phyloP scores from a whole-genome alignment of 2,797 vertebrate species.

The Cirrhinus mrigala region DNA sequence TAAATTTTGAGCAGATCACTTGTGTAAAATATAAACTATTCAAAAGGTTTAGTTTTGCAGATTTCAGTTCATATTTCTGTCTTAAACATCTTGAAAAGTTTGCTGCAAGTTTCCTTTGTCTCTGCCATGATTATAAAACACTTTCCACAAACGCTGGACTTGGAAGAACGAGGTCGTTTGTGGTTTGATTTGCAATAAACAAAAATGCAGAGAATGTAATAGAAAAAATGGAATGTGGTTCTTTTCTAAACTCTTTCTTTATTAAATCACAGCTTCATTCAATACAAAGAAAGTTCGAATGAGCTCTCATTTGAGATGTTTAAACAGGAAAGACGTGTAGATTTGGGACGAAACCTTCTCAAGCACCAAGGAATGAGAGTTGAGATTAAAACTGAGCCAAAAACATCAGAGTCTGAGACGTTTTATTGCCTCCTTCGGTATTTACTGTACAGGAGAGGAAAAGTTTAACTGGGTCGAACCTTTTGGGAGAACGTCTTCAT shows the following conservation, averaged over 20 bases:
- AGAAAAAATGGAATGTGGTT: slow-evolving; percentile 31
- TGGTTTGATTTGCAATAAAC: slow-evolving; percentile 55
- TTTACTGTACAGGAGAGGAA: background rate
- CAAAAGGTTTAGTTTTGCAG: background rate
- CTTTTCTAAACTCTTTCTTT: slow-evolving; percentile 36
- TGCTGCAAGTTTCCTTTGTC: slow-evolving; percentile 6
- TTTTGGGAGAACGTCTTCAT: background rate
- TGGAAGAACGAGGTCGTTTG: slow-evolving; percentile 17
- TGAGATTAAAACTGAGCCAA: background rate
- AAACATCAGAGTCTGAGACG: background rate
- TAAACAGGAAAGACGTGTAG: background rate
- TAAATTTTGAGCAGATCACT: slow-evolving; percentile 44
- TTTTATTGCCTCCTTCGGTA: background rate
- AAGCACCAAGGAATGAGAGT: background rate
- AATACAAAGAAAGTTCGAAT: slow-evolving; percentile 32
- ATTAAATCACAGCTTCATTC: slow-evolving; percentile 31
- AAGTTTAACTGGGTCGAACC: background rate
- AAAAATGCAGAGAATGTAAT: slow-evolving; percentile 39
- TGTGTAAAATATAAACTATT: background rate
- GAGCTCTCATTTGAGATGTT: slow-evolving; percentile 18
- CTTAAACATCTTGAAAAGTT: background rate
- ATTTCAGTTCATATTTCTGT: background rate
- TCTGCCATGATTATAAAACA: slow-evolving; percentile 45
- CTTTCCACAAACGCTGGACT: slow-evolving; percentile 3
- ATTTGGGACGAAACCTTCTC: background rate